Conservation (phyloP, 2,888 invertebrate genomes). For the Ormyrus rosae region DNA sequence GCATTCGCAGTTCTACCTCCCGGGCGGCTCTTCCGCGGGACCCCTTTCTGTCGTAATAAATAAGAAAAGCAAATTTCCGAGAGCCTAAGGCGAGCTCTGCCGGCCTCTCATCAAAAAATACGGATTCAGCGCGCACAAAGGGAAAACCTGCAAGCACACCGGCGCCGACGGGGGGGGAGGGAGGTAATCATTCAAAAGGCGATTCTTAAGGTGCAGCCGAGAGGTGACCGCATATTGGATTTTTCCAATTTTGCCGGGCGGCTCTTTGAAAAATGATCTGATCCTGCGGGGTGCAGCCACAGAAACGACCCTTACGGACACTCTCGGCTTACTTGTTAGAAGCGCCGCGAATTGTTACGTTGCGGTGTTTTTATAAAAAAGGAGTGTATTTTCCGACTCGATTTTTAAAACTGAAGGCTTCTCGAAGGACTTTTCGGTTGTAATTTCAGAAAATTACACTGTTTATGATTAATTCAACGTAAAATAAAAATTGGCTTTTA, state of each 20-base stretch:
- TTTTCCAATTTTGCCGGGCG: slow-evolving; percentile 29
- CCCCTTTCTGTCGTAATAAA: neutral
- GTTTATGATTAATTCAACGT: too few relatives aligned
- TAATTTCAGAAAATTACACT: too few relatives aligned
- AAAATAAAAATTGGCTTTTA: too few relatives aligned
- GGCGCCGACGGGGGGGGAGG: neutral
- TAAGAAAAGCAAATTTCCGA: slow-evolving; percentile 43
- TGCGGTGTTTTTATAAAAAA: too few relatives aligned
- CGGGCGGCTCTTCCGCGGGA: neutral
- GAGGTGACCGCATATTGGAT: neutral
- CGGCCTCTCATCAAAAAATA: slow-evolving; percentile 31
- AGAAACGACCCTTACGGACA: too few relatives aligned
- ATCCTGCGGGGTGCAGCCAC: neutral
- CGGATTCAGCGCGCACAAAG: slow-evolving; percentile 33
- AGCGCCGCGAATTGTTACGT: too few relatives aligned
- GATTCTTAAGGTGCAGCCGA: neutral
- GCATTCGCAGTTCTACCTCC: neutral
- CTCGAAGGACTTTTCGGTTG: too few relatives aligned
- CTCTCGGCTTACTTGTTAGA: too few relatives aligned
- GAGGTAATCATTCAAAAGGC: slow-evolving; percentile 35
- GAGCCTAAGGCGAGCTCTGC: neutral
- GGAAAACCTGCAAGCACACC: slow-evolving; percentile 25
- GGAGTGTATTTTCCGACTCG: too few relatives aligned
- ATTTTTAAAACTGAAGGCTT: too few relatives aligned
- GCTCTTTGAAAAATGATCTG: neutral